Evolutionary conservation across 2,888 invertebrate genomes (phyloP), one percentile per base, ranked within the genome.

Genomic region (Liposcelis brunnea): DNA sequence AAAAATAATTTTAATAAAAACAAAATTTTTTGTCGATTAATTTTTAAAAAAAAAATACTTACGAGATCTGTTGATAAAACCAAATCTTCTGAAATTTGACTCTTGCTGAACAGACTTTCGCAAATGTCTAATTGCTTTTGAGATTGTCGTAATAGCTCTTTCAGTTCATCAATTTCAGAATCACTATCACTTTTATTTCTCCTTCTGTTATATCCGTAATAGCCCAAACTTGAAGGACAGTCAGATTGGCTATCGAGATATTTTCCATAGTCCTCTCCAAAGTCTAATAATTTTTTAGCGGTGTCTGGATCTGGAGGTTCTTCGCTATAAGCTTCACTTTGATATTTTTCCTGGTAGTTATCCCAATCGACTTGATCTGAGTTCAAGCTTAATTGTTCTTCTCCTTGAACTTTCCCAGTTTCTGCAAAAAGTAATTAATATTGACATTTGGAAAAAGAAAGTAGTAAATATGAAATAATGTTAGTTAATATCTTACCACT

Each of bases 281-380:
- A 87, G 59, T 89, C 86, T 52, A 87, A 65, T 14, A 89, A 66
- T 50, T 77, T 74, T 48, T 85, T 73, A 33, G 87, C 84, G 31
- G 83, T 80, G 63, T 89, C 87, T 2, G 85, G 80, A 61, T 90
- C 89, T 5, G 78, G 77, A 2, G 76, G 72, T 40, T 77, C 75
- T 65, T 90, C 90, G 47, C 89, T 89, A 62, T 89, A 89, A 19
- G 84, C 77, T 61, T 90, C 90, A 34, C 87, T 87, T 62, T 84
- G 77, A 64, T 90, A 90, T 63, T 86, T 89, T 61, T 89, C 89
- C 82, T 85, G 90, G 69, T 90, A 93, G 64, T 84, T 85, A 64
- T 93, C 93, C 93, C 93, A 93, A 26, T 26, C 26, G 42, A 89
- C 87, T 56, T 86, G 84, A 62, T 91, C 91, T 1, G 86, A 87